Base-by-base conservation (phyloP, 2,888 invertebrate genomes). In the Tuberolachnus salignus region DNA sequence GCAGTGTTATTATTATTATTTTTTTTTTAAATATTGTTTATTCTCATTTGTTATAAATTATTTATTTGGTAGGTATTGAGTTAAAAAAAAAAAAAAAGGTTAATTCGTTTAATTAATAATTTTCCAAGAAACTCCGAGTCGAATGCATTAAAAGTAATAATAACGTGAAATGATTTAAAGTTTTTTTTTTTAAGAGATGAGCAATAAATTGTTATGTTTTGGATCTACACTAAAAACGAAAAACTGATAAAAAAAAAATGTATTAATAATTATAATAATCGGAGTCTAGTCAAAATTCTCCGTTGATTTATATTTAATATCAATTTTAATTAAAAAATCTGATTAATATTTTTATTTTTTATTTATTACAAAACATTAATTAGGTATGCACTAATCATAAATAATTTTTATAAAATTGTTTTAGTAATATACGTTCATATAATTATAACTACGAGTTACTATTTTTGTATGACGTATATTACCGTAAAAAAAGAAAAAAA, bases 61-160 rank as follows among this genome's bases (percentile, higher is more conserved):
- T 57, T 10, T 71, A 57, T 57, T 71, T 71, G 23, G 44, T 8
- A 3, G 53, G 23, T 23, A 71, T 44, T n/a, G 16, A 23, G 44
- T 23, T 57, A 57, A 67, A 53, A 63, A 63, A 72, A 61, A n/a
- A n/a, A n/a, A n/a, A n/a, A n/a, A n/a, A n/a, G n/a, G n/a, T n/a
- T n/a, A n/a, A 61, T 3, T 61, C 49, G 14, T 72, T 61, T 61
- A 72, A 72, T 61, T 72, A 61, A 59, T 71, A 57, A 72, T 46
- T n/a, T 14, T 3, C n/a, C 14, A 23, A 42, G n/a, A 46, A 59
- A 44, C 71, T 72, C 61, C 9, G n/a, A 19, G 46, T 49, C 3
- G 13, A 34, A 72, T 19, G 49, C 49, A 72, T 71, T 26, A 71
- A 71, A 57, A 57, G 21, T 53, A 69, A 13, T 23, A 57, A 23